Evolutionary conservation across 1,140 invertebrate genomes (phyloP), one percentile per base, ranked within the genome.

Genomic region (Samia ricini): DNA sequence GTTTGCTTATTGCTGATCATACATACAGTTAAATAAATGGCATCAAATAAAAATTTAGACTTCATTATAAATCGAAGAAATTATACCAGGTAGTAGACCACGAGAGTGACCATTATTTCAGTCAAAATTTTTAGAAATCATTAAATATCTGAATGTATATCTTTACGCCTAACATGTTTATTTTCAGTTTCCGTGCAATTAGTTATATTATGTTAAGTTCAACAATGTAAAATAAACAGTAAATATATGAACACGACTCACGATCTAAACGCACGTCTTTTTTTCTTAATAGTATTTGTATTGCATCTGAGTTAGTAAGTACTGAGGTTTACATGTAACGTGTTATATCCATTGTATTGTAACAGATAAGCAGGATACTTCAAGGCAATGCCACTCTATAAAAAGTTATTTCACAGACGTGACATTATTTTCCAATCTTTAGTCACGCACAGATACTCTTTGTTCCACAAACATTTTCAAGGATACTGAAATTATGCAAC

Each of bases 141-240:
- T n/a, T n/a, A n/a, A n/a, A n/a, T n/a, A n/a, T n/a, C n/a, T n/a
- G n/a, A n/a, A n/a, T n/a, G n/a, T n/a, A n/a, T n/a, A n/a, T n/a
- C n/a, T n/a, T 42, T 42, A 15, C 15, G 8, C 50, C 5, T 23
- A 52, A 52, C 18, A 52, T 21, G 18, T 50, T 50, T 50, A 50
- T 52, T 23, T 12, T 20, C 22, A 52, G 52, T 55, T 23, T 55
- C 52, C 21, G 24, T 55, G 52, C 52, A 55, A 23, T 60, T 24
- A 52, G 48, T 63, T 64, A 66, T 64, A n/a, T n/a, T n/a, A 64
- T 71, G 72, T 52, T 51, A 59, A 63, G 56, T 61, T 59, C 58
- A 65, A 73, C 74, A 73, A 76, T 63, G 69, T 76, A 76, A 71
- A 73, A 71, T 21, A 60, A 60, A 63, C 33, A 63, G 50, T 64